A percentile compares a stretch with the other conserved stretches of the same genome.
Evolutionary conservation across 1,140 invertebrate genomes (phyloP).

Genomic region (Triops longicaudatus): DNA sequence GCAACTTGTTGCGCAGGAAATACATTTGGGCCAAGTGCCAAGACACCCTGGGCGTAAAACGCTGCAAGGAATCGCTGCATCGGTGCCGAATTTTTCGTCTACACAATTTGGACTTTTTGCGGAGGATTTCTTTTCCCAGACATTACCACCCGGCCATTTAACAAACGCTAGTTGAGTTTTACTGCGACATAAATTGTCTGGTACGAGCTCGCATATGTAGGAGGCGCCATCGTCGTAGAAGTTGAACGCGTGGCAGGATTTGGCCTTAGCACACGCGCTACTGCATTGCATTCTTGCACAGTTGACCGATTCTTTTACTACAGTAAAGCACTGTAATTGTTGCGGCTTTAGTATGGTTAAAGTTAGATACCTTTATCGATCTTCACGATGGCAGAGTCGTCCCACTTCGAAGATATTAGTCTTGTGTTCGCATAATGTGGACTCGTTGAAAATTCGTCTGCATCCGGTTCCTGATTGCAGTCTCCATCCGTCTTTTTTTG

Average conservation of each 20-base stretch:
- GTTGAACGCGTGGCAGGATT: neutral
- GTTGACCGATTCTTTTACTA: too few relatives aligned
- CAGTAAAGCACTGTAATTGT: too few relatives aligned
- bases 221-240: neutral
- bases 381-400: neutral
- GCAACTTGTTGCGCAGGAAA: too few relatives aligned
- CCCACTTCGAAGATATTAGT: neutral
- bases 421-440: neutral
- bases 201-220: neutral
- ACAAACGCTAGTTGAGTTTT: neutral
- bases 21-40: too few relatives aligned
- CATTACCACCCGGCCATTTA: neutral
- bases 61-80: too few relatives aligned
- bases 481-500: too few relatives aligned
- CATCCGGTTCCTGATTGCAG: too few relatives aligned
- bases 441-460: neutral
- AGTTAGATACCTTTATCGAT: neutral
- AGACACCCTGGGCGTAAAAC: too few relatives aligned
- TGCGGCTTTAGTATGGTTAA: too few relatives aligned
- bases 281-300: neutral
- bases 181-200: neutral
- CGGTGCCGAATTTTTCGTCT: too few relatives aligned
- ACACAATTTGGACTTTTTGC: too few relatives aligned
- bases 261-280: neutral
- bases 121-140: neutral